phyloP scores from a whole-genome alignment of 1,140 invertebrate genomes.

The Penaeus vannamei region DNA sequence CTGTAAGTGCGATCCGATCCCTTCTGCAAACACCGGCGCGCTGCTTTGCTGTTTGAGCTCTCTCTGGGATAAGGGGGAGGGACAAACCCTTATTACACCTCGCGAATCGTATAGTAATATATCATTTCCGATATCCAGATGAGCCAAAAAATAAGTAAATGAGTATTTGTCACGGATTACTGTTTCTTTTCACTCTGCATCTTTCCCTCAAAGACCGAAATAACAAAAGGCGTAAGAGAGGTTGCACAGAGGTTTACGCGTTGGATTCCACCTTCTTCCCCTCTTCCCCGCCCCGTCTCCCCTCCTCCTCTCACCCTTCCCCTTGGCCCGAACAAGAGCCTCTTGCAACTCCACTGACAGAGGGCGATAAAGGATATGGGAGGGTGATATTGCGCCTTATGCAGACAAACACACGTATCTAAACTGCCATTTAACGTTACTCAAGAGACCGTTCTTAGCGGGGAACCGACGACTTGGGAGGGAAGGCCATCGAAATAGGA shows the following conservation, averaged over 20 bases:
- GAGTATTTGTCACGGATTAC: no score
- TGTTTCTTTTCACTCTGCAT: not conserved
- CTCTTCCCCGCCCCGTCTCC: not conserved
- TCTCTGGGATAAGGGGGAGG: not conserved
- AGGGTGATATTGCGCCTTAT: slow-evolving; percentile 57
- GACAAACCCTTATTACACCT: not conserved
- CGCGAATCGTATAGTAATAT: not conserved
- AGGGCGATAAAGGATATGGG: slow-evolving; percentile 27
- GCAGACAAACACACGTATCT: slow-evolving; percentile 61
- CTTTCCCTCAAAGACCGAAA: not conserved
- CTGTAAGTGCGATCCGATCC: slow-evolving; percentile 57
- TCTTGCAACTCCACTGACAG: not conserved
- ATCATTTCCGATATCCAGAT: not conserved
- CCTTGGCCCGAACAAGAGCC: not conserved
- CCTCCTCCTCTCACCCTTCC: not conserved
- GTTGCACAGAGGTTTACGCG: slow-evolving; percentile 11
- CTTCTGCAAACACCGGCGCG: slow-evolving; percentile 44
- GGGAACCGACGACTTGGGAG: not conserved
- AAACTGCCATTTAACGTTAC: slow-evolving; percentile 46
- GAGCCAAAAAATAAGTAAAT: no score
- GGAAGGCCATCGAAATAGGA: no score
- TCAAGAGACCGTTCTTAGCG: not conserved
- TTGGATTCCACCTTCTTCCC: slow-evolving; percentile 9
- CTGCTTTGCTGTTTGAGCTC: slow-evolving; percentile 17
- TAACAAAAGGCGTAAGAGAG: no score